Conservation (phyloP, 1,140 invertebrate genomes). For the Rhopalosiphum maidis region DNA sequence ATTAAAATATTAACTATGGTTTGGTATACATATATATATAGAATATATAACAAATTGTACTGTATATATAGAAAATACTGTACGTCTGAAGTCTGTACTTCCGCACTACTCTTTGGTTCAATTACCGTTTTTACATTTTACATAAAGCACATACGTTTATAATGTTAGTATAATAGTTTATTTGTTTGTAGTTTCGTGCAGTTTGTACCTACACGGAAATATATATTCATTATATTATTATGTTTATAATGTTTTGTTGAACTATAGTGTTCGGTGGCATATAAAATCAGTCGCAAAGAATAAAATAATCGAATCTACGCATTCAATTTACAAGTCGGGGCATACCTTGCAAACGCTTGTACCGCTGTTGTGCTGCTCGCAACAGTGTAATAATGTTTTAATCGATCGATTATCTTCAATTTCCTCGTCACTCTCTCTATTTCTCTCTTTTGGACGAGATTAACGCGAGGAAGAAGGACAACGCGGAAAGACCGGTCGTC, state of each 20-base stretch:
- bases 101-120: no score
- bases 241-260: neutral
- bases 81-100: no score
- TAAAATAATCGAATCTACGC: neutral
- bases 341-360: neutral
- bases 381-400: neutral
- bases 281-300: neutral
- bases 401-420: constrained; percentile 8
- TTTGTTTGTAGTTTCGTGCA: neutral
- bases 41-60: no score
- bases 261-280: neutral
- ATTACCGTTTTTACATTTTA: no score
- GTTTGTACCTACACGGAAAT: no score
- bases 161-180: no score
- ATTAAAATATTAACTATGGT: no score
- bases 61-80: no score
- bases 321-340: neutral
- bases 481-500: neutral
- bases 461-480: neutral
- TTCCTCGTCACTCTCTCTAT: neutral
- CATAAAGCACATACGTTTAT: no score
- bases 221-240: neutral
- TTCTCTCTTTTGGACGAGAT: neutral
- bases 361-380: neutral
- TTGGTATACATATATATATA: no score